Evolutionary conservation across 2,888 invertebrate species (phyloP).

Genomic region (Lypha dubia): DNA sequence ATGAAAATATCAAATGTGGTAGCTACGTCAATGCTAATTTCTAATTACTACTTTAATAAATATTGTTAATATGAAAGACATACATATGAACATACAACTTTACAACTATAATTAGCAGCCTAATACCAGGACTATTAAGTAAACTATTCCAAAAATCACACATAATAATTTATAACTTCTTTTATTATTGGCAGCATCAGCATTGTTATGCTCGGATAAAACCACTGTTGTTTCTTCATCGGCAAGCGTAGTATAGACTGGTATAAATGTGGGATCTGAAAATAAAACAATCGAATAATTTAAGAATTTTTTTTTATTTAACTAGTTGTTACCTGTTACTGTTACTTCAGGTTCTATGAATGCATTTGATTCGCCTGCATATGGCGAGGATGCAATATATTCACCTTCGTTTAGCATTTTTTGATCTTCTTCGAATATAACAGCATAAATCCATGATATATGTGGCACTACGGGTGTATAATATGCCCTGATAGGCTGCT

Average conservation of each 20-base stretch:
- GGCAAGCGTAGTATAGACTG: background rate
- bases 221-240: slow-evolving; percentile 8
- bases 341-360: slow-evolving; percentile 34
- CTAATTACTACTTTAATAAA: background rate
- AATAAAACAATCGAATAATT: background rate
- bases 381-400: slow-evolving; percentile 66
- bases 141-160: slow-evolving; percentile 2
- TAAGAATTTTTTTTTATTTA: background rate
- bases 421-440: slow-evolving; percentile 70
- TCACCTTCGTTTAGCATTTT: slow-evolving; percentile 51
- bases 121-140: background rate
- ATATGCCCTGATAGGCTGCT: slow-evolving; percentile 69
- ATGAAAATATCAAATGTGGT: too few species aligned
- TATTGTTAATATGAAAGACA: background rate
- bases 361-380: slow-evolving; percentile 62
- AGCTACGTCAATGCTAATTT: background rate
- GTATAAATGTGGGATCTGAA: slow-evolving; percentile 28
- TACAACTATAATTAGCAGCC: background rate
- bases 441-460: slow-evolving; percentile 74
- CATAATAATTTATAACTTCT: slow-evolving; percentile 4
- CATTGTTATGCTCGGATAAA: slow-evolving; percentile 4
- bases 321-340: slow-evolving; percentile 37
- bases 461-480: slow-evolving; percentile 73
- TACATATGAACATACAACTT: background rate
- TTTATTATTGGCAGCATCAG: background rate